phyloP scores from a whole-genome alignment of 2,797 vertebrate species.

The Melanotaenia maccullochi region DNA sequence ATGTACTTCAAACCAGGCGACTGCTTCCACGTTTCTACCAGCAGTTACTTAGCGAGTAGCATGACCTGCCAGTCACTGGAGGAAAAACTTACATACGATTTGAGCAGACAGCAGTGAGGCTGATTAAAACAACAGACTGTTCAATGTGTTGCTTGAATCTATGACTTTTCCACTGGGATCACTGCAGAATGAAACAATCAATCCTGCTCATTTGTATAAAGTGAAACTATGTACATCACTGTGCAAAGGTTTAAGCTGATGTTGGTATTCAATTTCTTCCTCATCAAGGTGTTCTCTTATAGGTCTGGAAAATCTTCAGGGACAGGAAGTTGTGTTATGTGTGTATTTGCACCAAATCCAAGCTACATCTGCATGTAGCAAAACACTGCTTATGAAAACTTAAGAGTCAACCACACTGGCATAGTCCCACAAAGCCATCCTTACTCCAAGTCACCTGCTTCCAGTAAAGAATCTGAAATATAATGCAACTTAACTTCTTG shows the following conservation, averaged over 20 bases:
- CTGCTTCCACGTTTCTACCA: not conserved
- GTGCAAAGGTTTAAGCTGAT: not conserved
- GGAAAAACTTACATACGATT: not conserved
- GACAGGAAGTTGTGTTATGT: not conserved
- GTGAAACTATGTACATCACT: not conserved
- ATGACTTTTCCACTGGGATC: constrained; percentile 2
- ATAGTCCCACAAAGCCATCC: not conserved
- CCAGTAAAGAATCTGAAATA: not conserved
- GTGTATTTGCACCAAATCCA: not conserved
- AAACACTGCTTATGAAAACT: not conserved
- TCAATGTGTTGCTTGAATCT: constrained; percentile 9
- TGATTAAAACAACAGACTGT: constrained; percentile 17
- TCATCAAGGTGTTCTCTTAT: not conserved
- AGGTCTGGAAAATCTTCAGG: not conserved
- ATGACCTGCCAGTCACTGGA: constrained; percentile 18
- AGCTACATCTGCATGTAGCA: not conserved
- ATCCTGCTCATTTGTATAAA: not conserved
- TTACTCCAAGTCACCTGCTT: not conserved
- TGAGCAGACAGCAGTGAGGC: not conserved
- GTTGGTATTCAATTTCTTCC: not conserved
- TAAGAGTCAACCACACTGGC: not conserved
- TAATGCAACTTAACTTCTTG: not conserved
- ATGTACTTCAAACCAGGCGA: not conserved
- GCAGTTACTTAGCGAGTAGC: constrained; percentile 8
- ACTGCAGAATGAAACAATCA: not conserved